Evolutionary conservation across 2,113 vertebrate species (phyloP), one percentile per base, ranked within the genome.

Genomic region (Pluvianellus socialis): DNA sequence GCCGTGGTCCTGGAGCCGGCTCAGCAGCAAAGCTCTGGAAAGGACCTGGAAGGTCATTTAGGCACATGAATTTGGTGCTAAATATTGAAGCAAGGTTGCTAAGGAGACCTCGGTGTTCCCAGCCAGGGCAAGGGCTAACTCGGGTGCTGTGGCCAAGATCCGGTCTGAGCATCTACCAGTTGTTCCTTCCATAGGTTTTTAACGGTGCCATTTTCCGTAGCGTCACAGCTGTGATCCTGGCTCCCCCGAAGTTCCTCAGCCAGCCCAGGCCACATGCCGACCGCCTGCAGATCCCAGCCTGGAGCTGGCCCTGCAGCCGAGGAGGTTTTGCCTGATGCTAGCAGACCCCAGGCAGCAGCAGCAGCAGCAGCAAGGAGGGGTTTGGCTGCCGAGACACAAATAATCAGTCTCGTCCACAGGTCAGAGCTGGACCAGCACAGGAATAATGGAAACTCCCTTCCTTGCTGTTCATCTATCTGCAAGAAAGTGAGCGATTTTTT

Each of bases 51-150:
- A 93, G 86, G 88, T 86, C 86, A 62, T 68, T 38, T 85, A 67
- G 92, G 90, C 74, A 93, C 70, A 67, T 40, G 63, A 5, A 16
- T 79, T 72, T 72, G 81, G 58, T 92, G 88, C 70, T 88, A 97
- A 96, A 97, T 72, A 92, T 93, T 94, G 95, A 88, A 72, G 45
- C 65, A 53, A 2, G 40, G 96, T 95, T 97, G 88, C 88, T 95
- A 95, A 75, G 93, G 89, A 94, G 90, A 74, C 3, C 40, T 91
- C 3, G 2, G 76, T 58, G 79, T 67, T 84, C 9, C 53, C 4
- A 19, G 88, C 86, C 91, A 91, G 75, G 47, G 20, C 1, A 0
- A 86, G 71, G 73, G 32, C 62, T 88, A 23, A 56, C 27, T 28
- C 2, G 0, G 59, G 33, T 45, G 52, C 82, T 9, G 1, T 0